phyloP scores from a whole-genome alignment of 2,113 vertebrate species.

The Pachypanchax playfairii region DNA sequence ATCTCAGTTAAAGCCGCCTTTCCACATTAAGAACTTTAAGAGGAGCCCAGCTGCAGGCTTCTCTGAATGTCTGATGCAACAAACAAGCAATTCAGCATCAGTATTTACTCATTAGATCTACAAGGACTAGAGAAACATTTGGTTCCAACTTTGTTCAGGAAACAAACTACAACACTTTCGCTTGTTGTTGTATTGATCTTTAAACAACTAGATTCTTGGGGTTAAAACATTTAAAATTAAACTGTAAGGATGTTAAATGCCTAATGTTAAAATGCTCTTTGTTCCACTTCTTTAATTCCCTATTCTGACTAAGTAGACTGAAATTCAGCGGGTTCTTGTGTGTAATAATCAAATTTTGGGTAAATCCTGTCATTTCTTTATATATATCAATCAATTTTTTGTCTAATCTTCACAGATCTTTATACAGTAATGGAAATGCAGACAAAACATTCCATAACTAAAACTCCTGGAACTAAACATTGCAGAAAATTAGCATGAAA shows the following conservation, averaged over 20 bases:
- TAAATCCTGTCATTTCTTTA: too few species aligned
- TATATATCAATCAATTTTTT: neutral
- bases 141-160: neutral
- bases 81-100: neutral
- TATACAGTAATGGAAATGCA: neutral
- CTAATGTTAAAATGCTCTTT: too few species aligned
- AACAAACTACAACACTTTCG: neutral
- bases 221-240: neutral
- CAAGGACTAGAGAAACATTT: neutral
- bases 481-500: neutral
- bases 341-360: too few species aligned
- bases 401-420: neutral
- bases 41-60: neutral
- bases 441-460: neutral
- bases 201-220: neutral
- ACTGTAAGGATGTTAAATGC: neutral
- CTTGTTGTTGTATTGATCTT: neutral
- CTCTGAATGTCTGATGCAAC: constrained; percentile 1
- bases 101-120: neutral
- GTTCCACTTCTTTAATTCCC: too few species aligned
- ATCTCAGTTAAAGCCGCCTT: neutral
- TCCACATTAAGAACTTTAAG: constrained; percentile 1
- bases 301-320: neutral
- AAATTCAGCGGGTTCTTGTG: neutral
- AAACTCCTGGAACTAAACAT: neutral